A percentile compares a stretch with the other conserved stretches of the same genome.
Evolutionary conservation across 2,888 invertebrate genomes (phyloP).

Genomic region (Leucoptera coffeella): DNA sequence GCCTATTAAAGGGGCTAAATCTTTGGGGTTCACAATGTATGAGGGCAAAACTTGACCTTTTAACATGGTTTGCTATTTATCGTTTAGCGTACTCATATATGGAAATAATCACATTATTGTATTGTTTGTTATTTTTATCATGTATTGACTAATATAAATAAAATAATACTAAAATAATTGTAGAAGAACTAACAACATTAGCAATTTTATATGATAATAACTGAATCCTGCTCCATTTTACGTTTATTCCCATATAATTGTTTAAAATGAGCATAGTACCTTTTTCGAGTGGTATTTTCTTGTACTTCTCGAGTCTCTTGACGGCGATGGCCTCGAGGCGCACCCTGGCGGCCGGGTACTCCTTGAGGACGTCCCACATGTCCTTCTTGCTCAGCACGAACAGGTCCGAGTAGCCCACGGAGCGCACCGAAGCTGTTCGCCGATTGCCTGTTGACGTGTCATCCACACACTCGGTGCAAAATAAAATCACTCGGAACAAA

Average conservation of each 20-base stretch:
- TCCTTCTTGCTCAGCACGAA: constrained; percentile 98
- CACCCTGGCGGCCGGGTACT: constrained; percentile 89
- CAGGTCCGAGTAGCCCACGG: constrained; percentile 97
- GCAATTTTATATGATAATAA: too few relatives aligned
- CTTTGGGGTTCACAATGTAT: neutral
- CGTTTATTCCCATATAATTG: too few relatives aligned
- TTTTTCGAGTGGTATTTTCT: constrained; percentile 88
- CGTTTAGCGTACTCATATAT: too few relatives aligned
- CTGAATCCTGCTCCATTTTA: too few relatives aligned
- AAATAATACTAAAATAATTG: too few relatives aligned
- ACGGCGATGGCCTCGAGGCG: constrained; percentile 95
- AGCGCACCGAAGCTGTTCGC: constrained; percentile 95
- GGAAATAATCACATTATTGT: too few relatives aligned
- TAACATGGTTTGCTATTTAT: too few relatives aligned
- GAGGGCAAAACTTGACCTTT: neutral
- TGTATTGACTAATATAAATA: too few relatives aligned
- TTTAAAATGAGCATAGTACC: constrained; percentile 60
- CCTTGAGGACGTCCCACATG: constrained; percentile 98
- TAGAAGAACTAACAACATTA: too few relatives aligned
- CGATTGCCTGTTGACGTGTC: constrained; percentile 80
- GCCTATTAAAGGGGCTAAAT: too few relatives aligned
- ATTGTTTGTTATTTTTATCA: too few relatives aligned
- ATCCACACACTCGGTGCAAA: constrained; percentile 54
- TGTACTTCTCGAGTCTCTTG: constrained; percentile 95
- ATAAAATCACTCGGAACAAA: constrained; percentile 20